Percentiles rank a stretch among this genome's conserved stretches.
Conservation (phyloP, 2,113 vertebrate genomes). For the Brachyistius frenatus region DNA sequence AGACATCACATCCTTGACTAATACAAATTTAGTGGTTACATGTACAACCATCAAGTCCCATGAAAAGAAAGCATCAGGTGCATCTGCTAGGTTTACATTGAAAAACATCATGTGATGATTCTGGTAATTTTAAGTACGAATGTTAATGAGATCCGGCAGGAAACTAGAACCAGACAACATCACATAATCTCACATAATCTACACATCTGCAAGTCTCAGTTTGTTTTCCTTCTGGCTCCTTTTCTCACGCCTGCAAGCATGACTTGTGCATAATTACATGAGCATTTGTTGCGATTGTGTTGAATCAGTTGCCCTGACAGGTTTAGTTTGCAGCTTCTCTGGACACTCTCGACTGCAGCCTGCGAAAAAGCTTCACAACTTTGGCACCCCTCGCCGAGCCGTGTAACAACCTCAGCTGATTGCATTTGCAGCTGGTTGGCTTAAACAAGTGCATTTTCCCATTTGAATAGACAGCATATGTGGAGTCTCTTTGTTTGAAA, state of each 20-base stretch:
- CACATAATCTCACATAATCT: conserved; percentile 19
- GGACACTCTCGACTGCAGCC: conserved; percentile 41
- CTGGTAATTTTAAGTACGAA: conserved; percentile 11
- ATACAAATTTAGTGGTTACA: neutral
- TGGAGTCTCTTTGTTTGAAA: conserved; percentile 51
- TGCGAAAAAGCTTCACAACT: conserved; percentile 53
- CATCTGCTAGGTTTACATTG: conserved; percentile 6
- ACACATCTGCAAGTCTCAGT: conserved; percentile 35
- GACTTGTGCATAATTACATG: conserved; percentile 1
- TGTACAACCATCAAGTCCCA: neutral
- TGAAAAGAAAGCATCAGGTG: conserved; percentile 3
- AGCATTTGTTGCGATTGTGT: neutral
- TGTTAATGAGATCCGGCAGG: conserved; percentile 26
- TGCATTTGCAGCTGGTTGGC: conserved; percentile 74
- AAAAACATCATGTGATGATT: conserved; percentile 1
- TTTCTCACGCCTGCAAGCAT: neutral
- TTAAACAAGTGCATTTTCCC: conserved; percentile 65
- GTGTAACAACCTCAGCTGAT: conserved; percentile 69
- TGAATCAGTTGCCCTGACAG: neutral
- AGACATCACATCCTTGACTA: neutral
- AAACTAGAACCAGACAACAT: conserved; percentile 11
- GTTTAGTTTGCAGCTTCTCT: conserved; percentile 21
- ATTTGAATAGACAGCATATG: conserved; percentile 61
- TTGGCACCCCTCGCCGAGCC: conserved; percentile 51
- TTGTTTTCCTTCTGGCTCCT: conserved; percentile 22